Conservation (phyloP, 2,113 vertebrate genomes). For the Amblyornis subalaris region DNA sequence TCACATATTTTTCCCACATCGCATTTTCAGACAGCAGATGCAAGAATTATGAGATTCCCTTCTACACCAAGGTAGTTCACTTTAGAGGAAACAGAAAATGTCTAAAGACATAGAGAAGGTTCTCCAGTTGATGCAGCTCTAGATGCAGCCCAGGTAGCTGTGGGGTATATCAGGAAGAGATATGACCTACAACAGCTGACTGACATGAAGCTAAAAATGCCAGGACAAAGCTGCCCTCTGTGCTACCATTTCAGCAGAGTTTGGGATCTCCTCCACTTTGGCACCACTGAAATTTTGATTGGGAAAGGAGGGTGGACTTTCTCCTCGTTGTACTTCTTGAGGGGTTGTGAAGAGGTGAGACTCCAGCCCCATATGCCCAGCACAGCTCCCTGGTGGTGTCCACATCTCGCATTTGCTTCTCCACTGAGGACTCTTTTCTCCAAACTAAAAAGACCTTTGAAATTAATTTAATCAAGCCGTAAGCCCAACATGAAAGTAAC, state of each 20-base stretch:
- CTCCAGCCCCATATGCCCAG: not conserved
- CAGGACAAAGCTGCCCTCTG: not conserved
- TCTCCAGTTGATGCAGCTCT: not conserved
- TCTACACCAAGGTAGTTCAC: not conserved
- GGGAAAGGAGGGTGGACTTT: not conserved
- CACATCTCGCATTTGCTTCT: not conserved
- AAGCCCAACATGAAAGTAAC: not conserved
- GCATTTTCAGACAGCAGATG: not conserved
- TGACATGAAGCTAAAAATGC: not conserved
- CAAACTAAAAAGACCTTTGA: not conserved
- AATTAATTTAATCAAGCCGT: not conserved
- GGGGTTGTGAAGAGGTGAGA: not conserved
- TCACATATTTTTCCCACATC: not conserved
- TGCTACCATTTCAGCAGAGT: not conserved
- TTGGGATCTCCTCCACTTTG: not conserved
- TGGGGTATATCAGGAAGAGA: not conserved
- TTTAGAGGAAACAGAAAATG: not conserved
- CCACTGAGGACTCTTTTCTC: not conserved
- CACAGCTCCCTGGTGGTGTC: not conserved
- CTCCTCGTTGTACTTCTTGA: not conserved
- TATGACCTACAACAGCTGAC: not conserved
- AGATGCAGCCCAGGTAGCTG: not conserved
- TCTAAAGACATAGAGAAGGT: not conserved
- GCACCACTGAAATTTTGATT: not conserved
- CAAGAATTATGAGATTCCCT: not conserved